Base-by-base conservation (phyloP, 2,797 vertebrate species). In the Sebastes itinus region DNA sequence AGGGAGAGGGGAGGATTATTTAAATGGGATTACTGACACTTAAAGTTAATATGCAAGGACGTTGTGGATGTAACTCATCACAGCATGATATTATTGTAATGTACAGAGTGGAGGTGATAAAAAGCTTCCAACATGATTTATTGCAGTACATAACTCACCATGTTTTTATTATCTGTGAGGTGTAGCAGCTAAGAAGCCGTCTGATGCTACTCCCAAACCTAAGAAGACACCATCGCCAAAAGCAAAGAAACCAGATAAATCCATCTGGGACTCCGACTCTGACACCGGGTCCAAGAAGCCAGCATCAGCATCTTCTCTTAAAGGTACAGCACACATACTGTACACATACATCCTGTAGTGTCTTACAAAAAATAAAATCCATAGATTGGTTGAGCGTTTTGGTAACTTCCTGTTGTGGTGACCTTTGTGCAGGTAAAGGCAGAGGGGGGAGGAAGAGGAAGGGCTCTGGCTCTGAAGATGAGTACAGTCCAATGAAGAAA, bases 391-490 rank as follows among this genome's bases (percentile, higher is more conserved):
- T 14, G 14, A 72, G 27, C 4, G 11, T 28, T 58, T 2, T 54
- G 4, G 2, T 64, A 2, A 64, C 13, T 14, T 22, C 5, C 5
- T 35, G 30, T 35, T 58, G 1, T 54, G 54, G 30, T 77, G 7
- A 18, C 4, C 65, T 55, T 14, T 67, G 20, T 65, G 84, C 91
- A 97, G 97, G 97, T 90, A 99, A 98, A 97, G 97, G 97, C 28
- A 94, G 97, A 86, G 98, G 97, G 35, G 98, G 97, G 35, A 98
- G 95, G 93, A 99, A 99, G 95, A 97, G 97, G 94, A 99, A 97
- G 97, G 90, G 92, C 56, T 99, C 98, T 4, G 97, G 95, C 72
- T 99, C 98, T 5, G 98, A 98, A 91, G 98, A 98, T 0, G 97
- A 98, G 27, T 99, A 97, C 92, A 98, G 93, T 77, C 98, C 98